Base-by-base conservation (phyloP, 2,888 invertebrate species). In the Drosophila prostipennis region DNA sequence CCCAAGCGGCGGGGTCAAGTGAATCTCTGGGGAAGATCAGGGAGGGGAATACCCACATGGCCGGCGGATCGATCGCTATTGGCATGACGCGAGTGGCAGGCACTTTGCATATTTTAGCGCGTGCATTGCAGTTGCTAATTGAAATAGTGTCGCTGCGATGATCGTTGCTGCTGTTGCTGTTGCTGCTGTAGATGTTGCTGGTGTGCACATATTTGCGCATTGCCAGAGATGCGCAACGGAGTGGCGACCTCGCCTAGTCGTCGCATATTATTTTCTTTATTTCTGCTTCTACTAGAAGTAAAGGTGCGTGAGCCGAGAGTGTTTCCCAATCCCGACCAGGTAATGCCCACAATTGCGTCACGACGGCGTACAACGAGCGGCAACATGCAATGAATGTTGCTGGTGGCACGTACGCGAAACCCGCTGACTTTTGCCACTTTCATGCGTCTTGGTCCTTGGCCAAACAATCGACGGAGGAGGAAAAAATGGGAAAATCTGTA, bases 81-180 rank as follows among this genome's bases (percentile, higher is more conserved):
- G 40, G 58, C 37, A 63, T 69, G 59, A 67, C 52, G 78, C 81
- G 72, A 79, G 72, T 73, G 76, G 79, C 72, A 77, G 88, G 79
- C 80, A 79, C 86, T 87, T 83, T 81, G 83, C 89, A 76, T 80
- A 83, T 76, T 78, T 89, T 89, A 79, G 81, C 77, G 78, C 79
- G 83, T 80, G 79, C 83, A 85, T 57, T 85, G 83, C 80, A 85
- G 83, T 80, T 80, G 87, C 90, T 90, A 90, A 90, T 90, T 90
- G 89, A 89, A 83, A 89, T 80, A 87, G 88, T 86, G 88, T 86
- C 79, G 78, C 72, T 53, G 65, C 70, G 72, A 34, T 56, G 82
- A 84, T 85, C 79, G 52, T 55, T 36, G 46, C 8, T 34, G 51
- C 37, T 14, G 52, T 55, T 36, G 46, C 8, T 34, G 51, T 45